Evolutionary conservation across 2,888 invertebrate genomes (phyloP), one percentile per base, ranked within the genome.

Genomic region (Xestobium rufovillosum): DNA sequence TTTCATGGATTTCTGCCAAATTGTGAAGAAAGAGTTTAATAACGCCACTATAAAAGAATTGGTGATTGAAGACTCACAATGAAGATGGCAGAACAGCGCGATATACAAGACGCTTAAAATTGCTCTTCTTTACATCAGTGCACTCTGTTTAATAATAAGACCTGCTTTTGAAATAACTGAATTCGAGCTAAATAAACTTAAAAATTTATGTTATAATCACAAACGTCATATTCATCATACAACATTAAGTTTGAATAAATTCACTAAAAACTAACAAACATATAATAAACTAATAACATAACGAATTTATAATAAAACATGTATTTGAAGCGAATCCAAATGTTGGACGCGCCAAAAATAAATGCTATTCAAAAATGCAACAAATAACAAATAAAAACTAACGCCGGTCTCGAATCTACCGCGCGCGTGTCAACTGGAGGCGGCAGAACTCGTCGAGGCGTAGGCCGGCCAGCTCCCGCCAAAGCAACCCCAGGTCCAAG

Each of bases 231-330:
- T 50, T 49, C 44, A 42, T 39, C 31, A 36, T 34, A 19, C 34
- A 27, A 25, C 34, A 23, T 34, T 55, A 55, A 56, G 50, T 8
- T 52, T 50, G 50, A 47, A 57, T 52, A 58, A 59, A 59, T 60
- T 62, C 50, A 62, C 63, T 64, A 63, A 57, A 63, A 60, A 60
- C 63, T 64, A 61, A 64, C 65, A 63, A 64, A 65, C 61, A 63
- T 60, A 62, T 58, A 57, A 57, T 59, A 57, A 61, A 60, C 60
- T 61, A 62, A 61, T 60, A 62, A 64, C 63, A 60, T 61, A 63
- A 63, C 59, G 58, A 53, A 56, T 60, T 59, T 52, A 56, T 53
- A 55, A 39, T 49, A 45, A 48, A 51, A 54, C 53, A 53, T 38
- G 51, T 53, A 53, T 55, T 52, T 54, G 45, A 34, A n/a, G n/a